These are phyloP conservation scores for Laothoe populi DNA, from an alignment of 2,888 invertebrate genomes.

Conservation along the genomic window DNA sequence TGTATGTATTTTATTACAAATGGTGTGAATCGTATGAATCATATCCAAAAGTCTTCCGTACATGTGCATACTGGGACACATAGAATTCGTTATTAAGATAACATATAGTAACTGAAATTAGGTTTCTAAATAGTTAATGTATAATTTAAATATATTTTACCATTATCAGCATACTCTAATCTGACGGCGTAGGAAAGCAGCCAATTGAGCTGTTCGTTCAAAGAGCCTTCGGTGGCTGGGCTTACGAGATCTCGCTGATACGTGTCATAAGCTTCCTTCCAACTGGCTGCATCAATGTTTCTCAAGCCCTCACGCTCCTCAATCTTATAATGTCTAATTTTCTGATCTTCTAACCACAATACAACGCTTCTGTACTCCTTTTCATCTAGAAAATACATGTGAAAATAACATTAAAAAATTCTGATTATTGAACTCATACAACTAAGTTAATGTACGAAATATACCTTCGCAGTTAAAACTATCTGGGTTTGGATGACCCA, in stretches of 20 bases:
- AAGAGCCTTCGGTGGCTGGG: conserved; percentile 85
- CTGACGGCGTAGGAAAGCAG: conserved; percentile 92
- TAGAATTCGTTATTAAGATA: no score
- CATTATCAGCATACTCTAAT: conserved; percentile 92
- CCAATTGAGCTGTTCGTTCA: conserved; percentile 92
- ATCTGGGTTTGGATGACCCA: conserved; percentile 91
- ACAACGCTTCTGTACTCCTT: conserved; percentile 91
- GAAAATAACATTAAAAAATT: not conserved
- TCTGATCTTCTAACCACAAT: conserved; percentile 97
- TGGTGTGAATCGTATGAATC: no score
- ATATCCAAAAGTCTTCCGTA: no score
- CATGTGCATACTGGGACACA: no score
- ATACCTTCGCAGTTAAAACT: conserved; percentile 90
- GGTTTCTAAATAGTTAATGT: no score
- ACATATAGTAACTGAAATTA: no score
- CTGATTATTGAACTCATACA: conserved; percentile 8
- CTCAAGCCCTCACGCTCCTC: conserved; percentile 91
- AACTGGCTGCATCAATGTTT: conserved; percentile 87
- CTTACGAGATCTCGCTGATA: conserved; percentile 92
- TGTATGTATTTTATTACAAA: no score
- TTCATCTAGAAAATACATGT: conserved; percentile 86
- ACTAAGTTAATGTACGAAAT: conserved; percentile 31
- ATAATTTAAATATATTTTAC: conserved; percentile 69
- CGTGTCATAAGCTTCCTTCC: conserved; percentile 89
- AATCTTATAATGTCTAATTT: conserved; percentile 94